Conservation (phyloP, 35 echinoderm and acorn worm species). For the Chiridota heheva region DNA sequence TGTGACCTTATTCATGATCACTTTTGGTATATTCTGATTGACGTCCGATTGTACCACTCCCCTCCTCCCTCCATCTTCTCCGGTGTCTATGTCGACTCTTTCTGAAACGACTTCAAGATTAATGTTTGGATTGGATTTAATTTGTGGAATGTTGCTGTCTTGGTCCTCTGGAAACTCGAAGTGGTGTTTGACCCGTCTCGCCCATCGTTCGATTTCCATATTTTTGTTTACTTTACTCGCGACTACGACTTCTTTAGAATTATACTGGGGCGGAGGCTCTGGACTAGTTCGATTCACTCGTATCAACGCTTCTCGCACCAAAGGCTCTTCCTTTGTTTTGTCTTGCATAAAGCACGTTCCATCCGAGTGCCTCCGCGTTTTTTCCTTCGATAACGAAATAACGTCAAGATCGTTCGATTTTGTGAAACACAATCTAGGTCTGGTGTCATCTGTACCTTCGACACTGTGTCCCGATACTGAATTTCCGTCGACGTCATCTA, state of each 20-base stretch:
- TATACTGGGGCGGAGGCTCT: too few relatives aligned
- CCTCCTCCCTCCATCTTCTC: too few relatives aligned
- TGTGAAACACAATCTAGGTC: slow-evolving; percentile 14
- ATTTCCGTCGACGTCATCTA: background rate
- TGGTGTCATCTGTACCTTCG: background rate
- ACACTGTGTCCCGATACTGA: background rate
- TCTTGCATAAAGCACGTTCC: slow-evolving; percentile 9
- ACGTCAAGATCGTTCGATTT: slow-evolving; percentile 36
- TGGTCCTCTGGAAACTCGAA: background rate
- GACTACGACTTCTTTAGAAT: too few relatives aligned
- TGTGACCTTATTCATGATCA: too few relatives aligned
- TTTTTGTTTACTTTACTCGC: slow-evolving; percentile 13
- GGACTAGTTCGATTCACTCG: slow-evolving; percentile 2
- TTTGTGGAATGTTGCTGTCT: too few relatives aligned
- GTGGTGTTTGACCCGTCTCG: slow-evolving; percentile 24
- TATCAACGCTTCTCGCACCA: slow-evolving; percentile 30
- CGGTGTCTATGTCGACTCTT: too few relatives aligned
- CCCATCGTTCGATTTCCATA: slow-evolving; percentile 34
- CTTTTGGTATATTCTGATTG: too few relatives aligned
- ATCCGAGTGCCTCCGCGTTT: slow-evolving; percentile 29
- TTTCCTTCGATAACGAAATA: slow-evolving; percentile 28
- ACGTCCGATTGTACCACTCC: too few relatives aligned
- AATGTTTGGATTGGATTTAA: too few relatives aligned
- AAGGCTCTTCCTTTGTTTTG: slow-evolving; percentile 24
- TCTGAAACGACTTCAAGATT: too few relatives aligned